Evolutionary conservation across 1,140 invertebrate species (phyloP).

Genomic region (Scaptomyza montana): DNA sequence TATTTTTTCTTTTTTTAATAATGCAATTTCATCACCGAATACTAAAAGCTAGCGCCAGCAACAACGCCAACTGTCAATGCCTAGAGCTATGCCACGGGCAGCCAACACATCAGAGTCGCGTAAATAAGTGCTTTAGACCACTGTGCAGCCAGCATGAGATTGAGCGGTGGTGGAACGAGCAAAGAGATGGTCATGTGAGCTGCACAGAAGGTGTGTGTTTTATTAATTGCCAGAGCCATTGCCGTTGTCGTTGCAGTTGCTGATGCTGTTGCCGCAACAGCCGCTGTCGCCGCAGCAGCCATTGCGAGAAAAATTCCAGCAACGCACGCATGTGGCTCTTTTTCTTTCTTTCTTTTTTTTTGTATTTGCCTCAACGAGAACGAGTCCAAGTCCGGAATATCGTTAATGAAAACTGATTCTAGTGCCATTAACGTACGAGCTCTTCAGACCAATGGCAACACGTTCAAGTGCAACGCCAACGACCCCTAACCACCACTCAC

Average conservation of each 20-base stretch:
- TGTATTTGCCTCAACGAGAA: not conserved
- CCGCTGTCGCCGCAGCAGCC: slow-evolving; percentile 55
- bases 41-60: not conserved
- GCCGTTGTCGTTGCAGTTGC: slow-evolving; percentile 6
- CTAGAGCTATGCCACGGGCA: slow-evolving; percentile 33
- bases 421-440: slow-evolving; percentile 80
- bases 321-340: slow-evolving; percentile 72
- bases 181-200: slow-evolving; percentile 14
- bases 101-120: slow-evolving; percentile 44
- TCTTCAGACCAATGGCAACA: slow-evolving; percentile 62
- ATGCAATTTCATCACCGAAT: slow-evolving; percentile 58
- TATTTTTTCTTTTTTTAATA: slow-evolving; percentile 35
- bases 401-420: slow-evolving; percentile 82
- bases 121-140: slow-evolving; percentile 76
- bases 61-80: slow-evolving; percentile 20
- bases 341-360: too few species aligned
- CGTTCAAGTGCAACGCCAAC: slow-evolving; percentile 61
- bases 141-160: slow-evolving; percentile 55
- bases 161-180: not conserved
- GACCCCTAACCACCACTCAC: slow-evolving; percentile 10
- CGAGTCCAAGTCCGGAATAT: slow-evolving; percentile 60
- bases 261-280: slow-evolving; percentile 13
- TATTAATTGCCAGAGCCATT: slow-evolving; percentile 72
- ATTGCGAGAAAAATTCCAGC: slow-evolving; percentile 70
- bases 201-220: slow-evolving; percentile 77